Conservation (phyloP, 2,888 invertebrate species). For the Psococerastis gibbosa region DNA sequence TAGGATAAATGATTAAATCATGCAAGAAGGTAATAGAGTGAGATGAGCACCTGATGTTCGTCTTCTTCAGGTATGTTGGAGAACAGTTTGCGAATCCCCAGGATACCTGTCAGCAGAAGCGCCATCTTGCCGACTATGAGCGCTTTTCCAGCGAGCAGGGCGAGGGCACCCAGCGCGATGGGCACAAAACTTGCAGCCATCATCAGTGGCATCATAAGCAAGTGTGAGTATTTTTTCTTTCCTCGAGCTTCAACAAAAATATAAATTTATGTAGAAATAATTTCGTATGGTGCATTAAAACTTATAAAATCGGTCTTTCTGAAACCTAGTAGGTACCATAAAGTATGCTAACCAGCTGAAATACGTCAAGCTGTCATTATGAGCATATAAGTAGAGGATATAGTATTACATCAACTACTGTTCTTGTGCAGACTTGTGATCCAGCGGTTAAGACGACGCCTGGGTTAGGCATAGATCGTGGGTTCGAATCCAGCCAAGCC, state of each 20-base stretch:
- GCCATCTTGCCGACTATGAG: constrained; percentile 69
- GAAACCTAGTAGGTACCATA: no score
- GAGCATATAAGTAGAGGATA: no score
- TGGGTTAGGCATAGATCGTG: no score
- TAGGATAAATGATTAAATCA: no score
- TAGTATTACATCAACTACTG: no score
- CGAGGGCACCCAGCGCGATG: constrained; percentile 61
- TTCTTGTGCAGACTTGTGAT: no score
- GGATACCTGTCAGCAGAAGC: constrained; percentile 61
- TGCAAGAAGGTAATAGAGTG: neutral
- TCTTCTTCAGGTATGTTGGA: constrained; percentile 22
- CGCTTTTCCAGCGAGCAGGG: constrained; percentile 67
- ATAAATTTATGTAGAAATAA: neutral
- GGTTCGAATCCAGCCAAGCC: no score
- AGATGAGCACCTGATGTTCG: constrained; percentile 1
- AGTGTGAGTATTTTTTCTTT: constrained; percentile 52
- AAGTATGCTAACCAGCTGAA: no score
- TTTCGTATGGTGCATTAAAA: neutral
- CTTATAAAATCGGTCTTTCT: no score
- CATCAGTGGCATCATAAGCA: constrained; percentile 57
- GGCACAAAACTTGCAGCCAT: constrained; percentile 66
- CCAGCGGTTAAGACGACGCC: no score
- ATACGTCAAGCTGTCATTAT: no score
- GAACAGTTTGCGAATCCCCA: constrained; percentile 66
- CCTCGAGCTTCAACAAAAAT: constrained; percentile 30